Percentiles rank a stretch among this genome's conserved stretches.
phyloP scores from a whole-genome alignment of 2,113 vertebrate species.

The Manacus vitellinus region DNA sequence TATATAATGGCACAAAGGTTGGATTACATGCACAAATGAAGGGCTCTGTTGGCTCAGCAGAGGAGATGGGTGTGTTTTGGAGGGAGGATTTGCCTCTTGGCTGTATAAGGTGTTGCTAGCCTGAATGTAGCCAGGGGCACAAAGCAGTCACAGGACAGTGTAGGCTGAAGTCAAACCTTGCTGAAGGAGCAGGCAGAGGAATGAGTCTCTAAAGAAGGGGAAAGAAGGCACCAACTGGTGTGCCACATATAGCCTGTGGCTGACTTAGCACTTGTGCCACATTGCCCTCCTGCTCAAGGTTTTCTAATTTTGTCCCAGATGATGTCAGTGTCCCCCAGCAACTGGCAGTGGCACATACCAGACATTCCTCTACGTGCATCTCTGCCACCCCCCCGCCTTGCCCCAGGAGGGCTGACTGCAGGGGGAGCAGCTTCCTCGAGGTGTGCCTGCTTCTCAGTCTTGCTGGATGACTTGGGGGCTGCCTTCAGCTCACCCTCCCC shows the following conservation, averaged over 20 bases:
- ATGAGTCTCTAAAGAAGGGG: not conserved
- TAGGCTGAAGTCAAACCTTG: not conserved
- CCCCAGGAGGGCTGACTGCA: not conserved
- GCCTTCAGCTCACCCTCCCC: not conserved
- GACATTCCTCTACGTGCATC: not conserved
- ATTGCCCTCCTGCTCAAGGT: constrained; percentile 45
- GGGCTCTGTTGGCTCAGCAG: not conserved
- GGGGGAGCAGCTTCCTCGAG: not conserved
- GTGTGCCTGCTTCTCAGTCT: not conserved
- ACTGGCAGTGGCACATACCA: not conserved
- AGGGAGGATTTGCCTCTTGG: not conserved
- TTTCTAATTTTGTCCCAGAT: constrained; percentile 74
- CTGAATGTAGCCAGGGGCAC: not conserved
- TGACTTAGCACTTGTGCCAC: constrained; percentile 66
- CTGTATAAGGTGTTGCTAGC: not conserved
- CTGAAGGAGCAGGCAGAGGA: not conserved
- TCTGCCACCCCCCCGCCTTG: accelerated
- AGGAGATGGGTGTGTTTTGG: not conserved
- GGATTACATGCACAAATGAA: not conserved
- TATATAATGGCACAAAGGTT: not conserved
- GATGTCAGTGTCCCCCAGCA: constrained; percentile 38
- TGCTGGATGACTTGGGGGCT: not conserved
- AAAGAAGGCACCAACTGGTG: constrained; percentile 64
- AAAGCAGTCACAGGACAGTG: not conserved
- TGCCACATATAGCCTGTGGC: constrained; percentile 51